These are phyloP conservation scores for Palaemon carinicauda DNA, from an alignment of 1,140 invertebrate genomes.

Conservation along the genomic window DNA sequence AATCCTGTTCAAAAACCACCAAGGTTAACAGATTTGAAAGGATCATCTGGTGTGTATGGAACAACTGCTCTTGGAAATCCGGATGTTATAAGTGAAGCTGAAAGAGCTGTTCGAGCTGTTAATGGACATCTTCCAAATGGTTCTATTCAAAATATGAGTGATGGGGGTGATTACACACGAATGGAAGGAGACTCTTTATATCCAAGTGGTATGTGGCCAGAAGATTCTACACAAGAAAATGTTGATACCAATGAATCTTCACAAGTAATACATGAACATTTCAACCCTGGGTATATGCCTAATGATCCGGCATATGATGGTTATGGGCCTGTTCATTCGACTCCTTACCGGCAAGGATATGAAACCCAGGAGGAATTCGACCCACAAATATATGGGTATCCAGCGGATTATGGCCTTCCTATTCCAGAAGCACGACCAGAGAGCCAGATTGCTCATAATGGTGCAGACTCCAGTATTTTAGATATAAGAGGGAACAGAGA, in stretches of 20 bases:
- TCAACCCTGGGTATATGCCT: constrained; percentile 56
- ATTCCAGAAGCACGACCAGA: constrained; percentile 65
- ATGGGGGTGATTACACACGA: constrained; percentile 73
- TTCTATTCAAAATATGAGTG: constrained; percentile 17
- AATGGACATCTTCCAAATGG: constrained; percentile 48
- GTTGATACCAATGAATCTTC: not conserved
- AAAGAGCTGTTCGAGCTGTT: constrained; percentile 68
- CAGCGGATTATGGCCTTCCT: constrained; percentile 80
- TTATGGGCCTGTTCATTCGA: constrained; percentile 56
- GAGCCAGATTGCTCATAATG: not conserved
- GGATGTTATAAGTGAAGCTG: constrained; percentile 82
- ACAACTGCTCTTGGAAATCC: constrained; percentile 76
- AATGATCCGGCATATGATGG: constrained; percentile 38
- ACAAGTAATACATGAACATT: constrained; percentile 54
- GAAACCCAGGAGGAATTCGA: constrained; percentile 61
- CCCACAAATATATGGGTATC: constrained; percentile 68
- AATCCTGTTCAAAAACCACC: constrained; percentile 77
- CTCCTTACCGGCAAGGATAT: constrained; percentile 31
- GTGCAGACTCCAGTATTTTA: constrained; percentile 12
- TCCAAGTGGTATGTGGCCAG: constrained; percentile 76
- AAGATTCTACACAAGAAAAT: constrained; percentile 59
- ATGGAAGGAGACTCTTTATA: constrained; percentile 74
- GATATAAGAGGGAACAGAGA: constrained; percentile 24
- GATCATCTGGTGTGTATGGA: constrained; percentile 33
- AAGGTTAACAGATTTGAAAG: constrained; percentile 70